phyloP scores from a whole-genome alignment of 2,888 invertebrate species.

The Acronicta alni region DNA sequence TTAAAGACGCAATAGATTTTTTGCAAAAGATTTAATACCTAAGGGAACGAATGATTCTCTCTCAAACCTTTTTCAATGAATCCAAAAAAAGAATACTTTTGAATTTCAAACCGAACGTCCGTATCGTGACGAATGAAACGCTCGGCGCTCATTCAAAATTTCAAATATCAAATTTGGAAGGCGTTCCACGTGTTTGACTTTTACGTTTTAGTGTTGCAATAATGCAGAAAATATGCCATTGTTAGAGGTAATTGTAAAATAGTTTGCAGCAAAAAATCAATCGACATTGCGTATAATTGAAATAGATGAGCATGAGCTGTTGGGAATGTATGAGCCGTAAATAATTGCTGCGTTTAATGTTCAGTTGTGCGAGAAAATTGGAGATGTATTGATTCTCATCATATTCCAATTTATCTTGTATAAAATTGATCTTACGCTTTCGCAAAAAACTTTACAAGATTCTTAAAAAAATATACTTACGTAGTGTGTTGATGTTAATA shows the following conservation, averaged over 20 bases:
- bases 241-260: constrained; percentile 78
- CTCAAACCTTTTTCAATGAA: constrained; percentile 37
- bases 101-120: constrained; percentile 73
- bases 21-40: constrained; percentile 16
- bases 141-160: constrained; percentile 69
- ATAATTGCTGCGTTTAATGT: constrained; percentile 66
- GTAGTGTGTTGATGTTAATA: background rate
- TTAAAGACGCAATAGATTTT: constrained; percentile 1
- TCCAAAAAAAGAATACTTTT: constrained; percentile 65
- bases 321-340: constrained; percentile 73
- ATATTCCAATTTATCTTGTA: constrained; percentile 46
- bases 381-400: constrained; percentile 52
- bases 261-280: constrained; percentile 72
- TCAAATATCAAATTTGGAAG: constrained; percentile 78
- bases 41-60: constrained; percentile 31
- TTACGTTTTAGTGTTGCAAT: constrained; percentile 75
- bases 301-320: constrained; percentile 70
- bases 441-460: constrained; percentile 8
- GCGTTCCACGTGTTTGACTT: constrained; percentile 84
- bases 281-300: constrained; percentile 69
- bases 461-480: background rate
- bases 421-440: constrained; percentile 18
- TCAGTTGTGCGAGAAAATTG: constrained; percentile 54
- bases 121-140: constrained; percentile 77
- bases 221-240: constrained; percentile 76